Evolutionary conservation across 2,888 invertebrate genomes (phyloP).

Genomic region (Helobdella robusta): DNA sequence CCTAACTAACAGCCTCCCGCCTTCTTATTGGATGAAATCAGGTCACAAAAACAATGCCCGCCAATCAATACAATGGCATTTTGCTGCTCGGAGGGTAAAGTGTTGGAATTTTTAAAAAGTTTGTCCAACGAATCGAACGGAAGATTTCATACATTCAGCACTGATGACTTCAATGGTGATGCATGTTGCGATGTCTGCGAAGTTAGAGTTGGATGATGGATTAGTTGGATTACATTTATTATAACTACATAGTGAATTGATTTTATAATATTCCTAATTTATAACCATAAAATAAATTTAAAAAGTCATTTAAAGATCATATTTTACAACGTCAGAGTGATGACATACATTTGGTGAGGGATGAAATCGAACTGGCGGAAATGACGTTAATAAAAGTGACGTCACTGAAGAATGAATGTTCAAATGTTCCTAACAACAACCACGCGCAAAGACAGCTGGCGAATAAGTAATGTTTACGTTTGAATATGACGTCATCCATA

Average conservation of each 20-base stretch:
- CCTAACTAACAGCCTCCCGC: too few species aligned
- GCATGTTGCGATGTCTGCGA: background rate
- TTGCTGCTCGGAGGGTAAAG: constrained; percentile 49
- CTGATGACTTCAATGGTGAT: too few species aligned
- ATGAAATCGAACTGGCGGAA: background rate
- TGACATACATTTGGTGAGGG: background rate
- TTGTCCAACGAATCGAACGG: constrained; percentile 47
- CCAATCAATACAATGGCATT: constrained; percentile 50
- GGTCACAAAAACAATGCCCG: constrained; percentile 44
- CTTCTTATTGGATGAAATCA: constrained; percentile 48
- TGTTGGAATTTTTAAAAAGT: constrained; percentile 46
- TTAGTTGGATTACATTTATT: background rate
- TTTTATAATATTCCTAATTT: background rate
- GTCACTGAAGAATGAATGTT: background rate
- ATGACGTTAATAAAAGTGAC: background rate
- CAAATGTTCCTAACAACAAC: too few species aligned
- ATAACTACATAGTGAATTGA: background rate
- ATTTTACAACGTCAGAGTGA: background rate
- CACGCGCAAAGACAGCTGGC: too few species aligned
- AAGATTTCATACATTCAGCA: constrained; percentile 47
- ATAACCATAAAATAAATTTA: too few species aligned
- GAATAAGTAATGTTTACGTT: too few species aligned
- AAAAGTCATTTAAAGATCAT: too few species aligned
- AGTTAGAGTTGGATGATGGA: background rate
- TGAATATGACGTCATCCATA: too few species aligned